These are phyloP conservation scores for Lichenostomus cassidix DNA, from an alignment of 2,113 vertebrate genomes.

Conservation along the genomic window DNA sequence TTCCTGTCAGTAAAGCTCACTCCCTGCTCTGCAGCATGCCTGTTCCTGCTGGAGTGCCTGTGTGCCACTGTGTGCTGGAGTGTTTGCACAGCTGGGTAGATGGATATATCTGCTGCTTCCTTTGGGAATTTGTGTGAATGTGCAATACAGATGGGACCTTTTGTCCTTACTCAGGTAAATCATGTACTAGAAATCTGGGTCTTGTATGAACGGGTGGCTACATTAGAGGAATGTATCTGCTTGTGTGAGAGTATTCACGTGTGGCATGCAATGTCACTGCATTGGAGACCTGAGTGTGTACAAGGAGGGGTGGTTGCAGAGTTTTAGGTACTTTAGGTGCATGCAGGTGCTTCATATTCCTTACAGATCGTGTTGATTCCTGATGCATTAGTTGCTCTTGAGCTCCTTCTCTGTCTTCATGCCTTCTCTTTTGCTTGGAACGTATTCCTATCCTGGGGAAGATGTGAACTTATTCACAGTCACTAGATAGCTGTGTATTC, in stretches of 20 bases:
- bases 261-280: neutral
- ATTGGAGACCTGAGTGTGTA: neutral
- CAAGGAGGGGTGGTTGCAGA: neutral
- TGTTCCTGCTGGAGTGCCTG: neutral
- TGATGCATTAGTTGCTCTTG: neutral
- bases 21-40: neutral
- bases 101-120: neutral
- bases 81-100: neutral
- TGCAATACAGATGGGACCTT: neutral
- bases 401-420: neutral
- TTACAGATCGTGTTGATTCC: neutral
- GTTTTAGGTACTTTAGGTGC: neutral
- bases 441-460: neutral
- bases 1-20: neutral
- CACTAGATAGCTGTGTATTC: neutral
- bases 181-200: neutral
- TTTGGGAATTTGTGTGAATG: slow-evolving; percentile 1
- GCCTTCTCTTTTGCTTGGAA: neutral
- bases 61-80: neutral
- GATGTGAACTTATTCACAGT: neutral
- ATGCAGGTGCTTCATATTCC: neutral
- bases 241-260: neutral
- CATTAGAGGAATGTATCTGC: neutral
- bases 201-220: neutral
- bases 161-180: slow-evolving; percentile 34